These are phyloP conservation scores for Gasteruption jaculator DNA, from an alignment of 2,888 invertebrate species.

Conservation along the genomic window DNA sequence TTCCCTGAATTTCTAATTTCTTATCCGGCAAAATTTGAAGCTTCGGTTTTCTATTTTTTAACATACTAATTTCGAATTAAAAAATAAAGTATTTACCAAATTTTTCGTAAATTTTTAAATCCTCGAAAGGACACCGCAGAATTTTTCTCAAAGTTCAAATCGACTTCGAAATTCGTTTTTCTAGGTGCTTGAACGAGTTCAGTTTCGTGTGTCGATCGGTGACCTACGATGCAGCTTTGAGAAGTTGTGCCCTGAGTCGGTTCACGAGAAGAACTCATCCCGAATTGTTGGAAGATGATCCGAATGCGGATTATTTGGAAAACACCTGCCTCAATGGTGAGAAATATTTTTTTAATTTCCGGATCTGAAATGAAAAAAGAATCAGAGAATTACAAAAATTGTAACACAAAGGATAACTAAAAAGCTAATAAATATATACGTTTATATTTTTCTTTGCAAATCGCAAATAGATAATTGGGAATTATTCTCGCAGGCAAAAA, in stretches of 20 bases:
- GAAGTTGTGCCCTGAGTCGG: slow-evolving; percentile 75
- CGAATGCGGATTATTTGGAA: slow-evolving; percentile 85
- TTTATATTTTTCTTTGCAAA: too few relatives aligned
- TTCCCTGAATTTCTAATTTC: neutral
- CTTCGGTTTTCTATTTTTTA: neutral
- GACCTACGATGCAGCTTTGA: slow-evolving; percentile 72
- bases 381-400: too few relatives aligned
- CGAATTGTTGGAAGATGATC: slow-evolving; percentile 77
- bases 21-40: too few relatives aligned
- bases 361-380: too few relatives aligned
- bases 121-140: too few relatives aligned
- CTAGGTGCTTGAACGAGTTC: slow-evolving; percentile 78
- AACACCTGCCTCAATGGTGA: slow-evolving; percentile 85
- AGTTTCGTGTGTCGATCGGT: slow-evolving; percentile 86
- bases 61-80: neutral
- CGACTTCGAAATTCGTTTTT: too few relatives aligned
- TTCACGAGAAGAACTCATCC: slow-evolving; percentile 85
- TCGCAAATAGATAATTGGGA: too few relatives aligned
- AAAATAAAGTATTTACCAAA: neutral
- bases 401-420: too few relatives aligned
- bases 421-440: too few relatives aligned
- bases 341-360: neutral
- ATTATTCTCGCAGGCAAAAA: too few relatives aligned
- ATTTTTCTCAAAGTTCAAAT: too few relatives aligned
- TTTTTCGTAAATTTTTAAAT: neutral